phyloP scores from a whole-genome alignment of 2,888 invertebrate genomes.

The Pollenia griseotomentosa region DNA sequence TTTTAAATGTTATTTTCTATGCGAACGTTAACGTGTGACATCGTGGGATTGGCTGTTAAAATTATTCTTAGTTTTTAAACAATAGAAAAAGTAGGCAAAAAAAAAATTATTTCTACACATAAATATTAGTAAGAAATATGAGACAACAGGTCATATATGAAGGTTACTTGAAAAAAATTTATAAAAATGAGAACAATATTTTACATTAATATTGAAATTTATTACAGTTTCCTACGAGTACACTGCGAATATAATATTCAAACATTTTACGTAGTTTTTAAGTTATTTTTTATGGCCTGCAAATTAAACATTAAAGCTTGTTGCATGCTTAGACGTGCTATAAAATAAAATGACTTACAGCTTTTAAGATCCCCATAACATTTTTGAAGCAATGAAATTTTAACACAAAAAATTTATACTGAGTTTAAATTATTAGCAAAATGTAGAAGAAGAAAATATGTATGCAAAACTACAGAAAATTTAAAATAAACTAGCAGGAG shows the following conservation, averaged over 20 bases:
- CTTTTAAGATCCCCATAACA: slow-evolving; percentile 21
- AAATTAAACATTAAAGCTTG: slow-evolving; percentile 42
- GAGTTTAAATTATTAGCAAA: too few relatives aligned
- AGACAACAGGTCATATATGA: slow-evolving; percentile 58
- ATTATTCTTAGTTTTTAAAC: slow-evolving; percentile 18
- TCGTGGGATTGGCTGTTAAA: too few relatives aligned
- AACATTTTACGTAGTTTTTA: neutral
- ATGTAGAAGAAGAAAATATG: too few relatives aligned
- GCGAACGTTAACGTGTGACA: too few relatives aligned
- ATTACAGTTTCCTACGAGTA: too few relatives aligned
- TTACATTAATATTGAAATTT: too few relatives aligned
- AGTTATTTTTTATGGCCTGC: too few relatives aligned
- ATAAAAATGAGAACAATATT: slow-evolving; percentile 15
- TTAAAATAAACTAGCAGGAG: too few relatives aligned
- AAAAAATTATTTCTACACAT: neutral
- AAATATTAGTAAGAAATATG: slow-evolving; percentile 39
- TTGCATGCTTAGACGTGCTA: slow-evolving; percentile 21
- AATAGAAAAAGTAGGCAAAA: slow-evolving; percentile 27
- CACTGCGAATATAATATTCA: too few relatives aligned
- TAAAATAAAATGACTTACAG: slow-evolving; percentile 39
- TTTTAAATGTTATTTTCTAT: too few relatives aligned
- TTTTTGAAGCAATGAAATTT: slow-evolving; percentile 14
- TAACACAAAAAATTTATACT: neutral
- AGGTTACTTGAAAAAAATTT: slow-evolving; percentile 32
- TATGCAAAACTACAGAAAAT: too few relatives aligned